These are phyloP conservation scores for Drosophila sp. DNA, from an alignment of 1,140 invertebrate genomes.

Conservation along the genomic window DNA sequence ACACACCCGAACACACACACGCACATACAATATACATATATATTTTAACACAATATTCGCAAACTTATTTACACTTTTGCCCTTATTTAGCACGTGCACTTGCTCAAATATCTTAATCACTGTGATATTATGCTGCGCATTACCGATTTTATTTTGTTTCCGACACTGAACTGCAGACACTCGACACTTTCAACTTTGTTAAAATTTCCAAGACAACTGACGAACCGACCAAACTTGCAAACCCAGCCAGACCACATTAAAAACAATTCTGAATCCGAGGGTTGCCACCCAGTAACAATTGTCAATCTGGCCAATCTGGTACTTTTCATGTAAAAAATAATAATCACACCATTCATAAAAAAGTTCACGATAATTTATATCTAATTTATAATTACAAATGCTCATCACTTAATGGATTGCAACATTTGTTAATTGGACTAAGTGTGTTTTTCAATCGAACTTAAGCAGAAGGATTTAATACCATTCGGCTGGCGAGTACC, in stretches of 20 bases:
- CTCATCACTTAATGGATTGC: too few relatives aligned
- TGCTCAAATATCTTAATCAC: conserved; percentile 25
- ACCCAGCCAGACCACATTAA: too few relatives aligned
- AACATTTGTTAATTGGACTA: too few relatives aligned
- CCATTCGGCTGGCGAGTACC: neutral
- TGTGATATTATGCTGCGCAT: conserved; percentile 19
- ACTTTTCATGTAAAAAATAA: too few relatives aligned
- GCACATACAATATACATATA: conserved; percentile 8
- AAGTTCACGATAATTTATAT: too few relatives aligned
- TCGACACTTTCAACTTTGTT: conserved; percentile 25
- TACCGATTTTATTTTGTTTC: conserved; percentile 51
- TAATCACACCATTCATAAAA: too few relatives aligned
- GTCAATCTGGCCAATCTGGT: too few relatives aligned
- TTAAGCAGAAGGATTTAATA: too few relatives aligned
- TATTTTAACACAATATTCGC: conserved; percentile 23
- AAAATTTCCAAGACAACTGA: conserved; percentile 53
- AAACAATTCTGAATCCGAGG: too few relatives aligned
- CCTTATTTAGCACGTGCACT: conserved; percentile 30
- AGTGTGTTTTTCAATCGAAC: too few relatives aligned
- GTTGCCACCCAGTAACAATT: too few relatives aligned
- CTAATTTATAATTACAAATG: too few relatives aligned
- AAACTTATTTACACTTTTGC: conserved; percentile 26
- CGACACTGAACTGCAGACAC: conserved; percentile 11
- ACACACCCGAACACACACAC: neutral
- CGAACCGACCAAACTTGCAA: conserved; percentile 25